A percentile compares a stretch with the other conserved stretches of the same genome.
Evolutionary conservation across 2,113 vertebrate genomes (phyloP).

Genomic region (Trematomus loennbergii): DNA sequence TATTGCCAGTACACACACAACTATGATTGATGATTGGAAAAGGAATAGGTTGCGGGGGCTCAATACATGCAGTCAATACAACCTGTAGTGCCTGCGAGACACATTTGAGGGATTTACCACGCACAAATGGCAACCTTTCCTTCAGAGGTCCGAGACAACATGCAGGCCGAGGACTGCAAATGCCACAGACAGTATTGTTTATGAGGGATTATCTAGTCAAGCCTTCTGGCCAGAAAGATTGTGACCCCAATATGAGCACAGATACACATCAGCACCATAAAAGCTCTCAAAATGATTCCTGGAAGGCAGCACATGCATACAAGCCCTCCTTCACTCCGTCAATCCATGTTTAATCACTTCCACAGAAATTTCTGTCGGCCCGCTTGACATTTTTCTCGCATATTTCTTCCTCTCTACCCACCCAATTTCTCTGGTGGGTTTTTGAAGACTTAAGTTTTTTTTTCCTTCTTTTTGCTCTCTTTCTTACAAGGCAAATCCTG

Average conservation of each 20-base stretch:
- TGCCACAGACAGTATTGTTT: slow-evolving; percentile 81
- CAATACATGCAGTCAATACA: slow-evolving; percentile 41
- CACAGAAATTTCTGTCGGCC: slow-evolving; percentile 59
- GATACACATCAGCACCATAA: slow-evolving; percentile 79
- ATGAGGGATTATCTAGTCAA: slow-evolving; percentile 79
- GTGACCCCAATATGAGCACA: slow-evolving; percentile 82
- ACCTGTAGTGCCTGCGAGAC: slow-evolving; percentile 35
- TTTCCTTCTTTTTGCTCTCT: slow-evolving; percentile 49
- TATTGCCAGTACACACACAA: slow-evolving; percentile 46
- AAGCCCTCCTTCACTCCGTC: slow-evolving; percentile 63
- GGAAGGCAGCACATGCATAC: slow-evolving; percentile 60
- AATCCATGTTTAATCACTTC: slow-evolving; percentile 78
- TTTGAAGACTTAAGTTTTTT: slow-evolving; percentile 69
- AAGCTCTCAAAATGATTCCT: slow-evolving; percentile 72
- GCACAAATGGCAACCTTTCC: slow-evolving; percentile 62
- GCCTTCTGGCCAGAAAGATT: slow-evolving; percentile 67
- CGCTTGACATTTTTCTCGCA: slow-evolving; percentile 62
- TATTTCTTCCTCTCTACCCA: slow-evolving; percentile 46
- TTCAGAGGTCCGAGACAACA: slow-evolving; percentile 49
- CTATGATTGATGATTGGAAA: slow-evolving; percentile 68
- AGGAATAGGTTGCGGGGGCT: slow-evolving; percentile 36
- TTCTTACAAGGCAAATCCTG: slow-evolving; percentile 82
- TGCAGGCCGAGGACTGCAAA: slow-evolving; percentile 62
- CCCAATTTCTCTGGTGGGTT: slow-evolving; percentile 65
- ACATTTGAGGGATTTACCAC: slow-evolving; percentile 59